Evolutionary conservation across 2,888 invertebrate species (phyloP).

Genomic region (Synergus gifuensis): DNA sequence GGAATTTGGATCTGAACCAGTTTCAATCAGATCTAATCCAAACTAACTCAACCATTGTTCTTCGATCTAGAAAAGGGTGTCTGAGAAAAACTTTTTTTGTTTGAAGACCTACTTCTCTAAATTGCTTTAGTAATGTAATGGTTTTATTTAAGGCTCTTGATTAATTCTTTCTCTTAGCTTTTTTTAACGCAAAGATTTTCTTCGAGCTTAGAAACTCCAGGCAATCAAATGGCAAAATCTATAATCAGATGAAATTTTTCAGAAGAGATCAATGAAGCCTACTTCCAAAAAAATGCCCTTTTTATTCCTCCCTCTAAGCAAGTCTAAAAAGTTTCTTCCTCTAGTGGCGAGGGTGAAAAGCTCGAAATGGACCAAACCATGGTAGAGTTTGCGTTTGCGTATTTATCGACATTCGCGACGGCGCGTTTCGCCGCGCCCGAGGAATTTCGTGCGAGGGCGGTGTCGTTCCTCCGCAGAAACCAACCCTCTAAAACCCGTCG

Average conservation of each 20-base stretch:
- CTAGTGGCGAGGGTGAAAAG: constrained; percentile 48
- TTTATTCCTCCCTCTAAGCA: not conserved
- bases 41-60: too few relatives aligned
- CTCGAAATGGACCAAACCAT: constrained; percentile 58
- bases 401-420: constrained; percentile 46
- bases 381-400: constrained; percentile 45
- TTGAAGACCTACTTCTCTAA: too few relatives aligned
- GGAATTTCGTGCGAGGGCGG: constrained; percentile 60
- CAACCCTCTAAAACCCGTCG: constrained; percentile 49
- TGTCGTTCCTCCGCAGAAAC: constrained; percentile 55
- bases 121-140: too few relatives aligned
- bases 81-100: too few relatives aligned
- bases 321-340: constrained; percentile 11
- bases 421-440: constrained; percentile 56
- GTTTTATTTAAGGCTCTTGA: too few relatives aligned
- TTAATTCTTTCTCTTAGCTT: too few relatives aligned
- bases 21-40: too few relatives aligned
- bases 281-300: not conserved
- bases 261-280: not conserved
- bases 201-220: too few relatives aligned
- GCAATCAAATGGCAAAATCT: too few relatives aligned
- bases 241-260: not conserved
- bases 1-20: too few relatives aligned
- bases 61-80: too few relatives aligned
- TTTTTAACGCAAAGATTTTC: too few relatives aligned